phyloP scores from a whole-genome alignment of 2,888 invertebrate genomes.

The Homarus gammarus region DNA sequence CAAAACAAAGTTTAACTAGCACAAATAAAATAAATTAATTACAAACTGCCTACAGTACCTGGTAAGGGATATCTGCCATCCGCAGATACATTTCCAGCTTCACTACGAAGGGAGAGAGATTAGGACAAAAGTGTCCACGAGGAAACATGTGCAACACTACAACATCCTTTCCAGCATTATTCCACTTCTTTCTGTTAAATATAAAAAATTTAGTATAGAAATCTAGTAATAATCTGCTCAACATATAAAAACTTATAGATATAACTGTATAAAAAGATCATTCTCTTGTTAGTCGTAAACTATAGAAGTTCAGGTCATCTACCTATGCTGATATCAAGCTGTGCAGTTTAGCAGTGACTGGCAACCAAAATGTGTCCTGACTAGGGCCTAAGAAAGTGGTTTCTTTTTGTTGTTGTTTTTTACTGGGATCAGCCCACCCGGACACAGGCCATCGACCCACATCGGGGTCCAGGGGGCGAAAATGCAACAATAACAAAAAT shows the following conservation, averaged over 20 bases:
- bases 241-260: neutral
- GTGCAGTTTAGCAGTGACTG: too few relatives aligned
- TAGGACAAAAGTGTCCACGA: conserved; percentile 44
- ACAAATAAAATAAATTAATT: neutral
- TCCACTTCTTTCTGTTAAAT: conserved; percentile 46
- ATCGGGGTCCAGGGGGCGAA: too few relatives aligned
- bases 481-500: too few relatives aligned
- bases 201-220: neutral
- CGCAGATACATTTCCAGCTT: conserved; percentile 57
- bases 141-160: conserved; percentile 56
- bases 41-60: conserved; percentile 35
- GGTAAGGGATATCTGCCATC: conserved; percentile 45
- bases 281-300: too few relatives aligned
- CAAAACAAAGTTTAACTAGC: neutral
- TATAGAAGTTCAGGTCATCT: too few relatives aligned
- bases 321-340: too few relatives aligned
- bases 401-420: too few relatives aligned
- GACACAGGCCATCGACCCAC: too few relatives aligned
- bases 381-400: too few relatives aligned
- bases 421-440: too few relatives aligned
- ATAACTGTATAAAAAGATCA: neutral
- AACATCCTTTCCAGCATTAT: conserved; percentile 24
- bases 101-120: conserved; percentile 54
- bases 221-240: too few relatives aligned
- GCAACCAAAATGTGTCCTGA: too few relatives aligned